Evolutionary conservation across 2,113 vertebrate genomes (phyloP).

Genomic region (Mesitornis unicolor): DNA sequence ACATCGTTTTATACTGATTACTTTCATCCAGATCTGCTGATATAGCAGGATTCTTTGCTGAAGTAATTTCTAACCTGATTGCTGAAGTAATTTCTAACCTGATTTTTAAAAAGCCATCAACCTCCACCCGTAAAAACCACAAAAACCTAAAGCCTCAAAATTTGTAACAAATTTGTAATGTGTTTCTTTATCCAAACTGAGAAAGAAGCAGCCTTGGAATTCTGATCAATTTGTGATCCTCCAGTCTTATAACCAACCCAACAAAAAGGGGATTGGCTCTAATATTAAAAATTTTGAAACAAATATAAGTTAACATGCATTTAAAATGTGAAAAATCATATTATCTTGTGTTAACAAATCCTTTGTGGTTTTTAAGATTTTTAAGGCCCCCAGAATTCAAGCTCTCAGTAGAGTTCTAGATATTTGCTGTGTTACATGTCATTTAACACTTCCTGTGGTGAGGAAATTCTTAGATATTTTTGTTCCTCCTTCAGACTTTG

Average conservation of each 20-base stretch:
- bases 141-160: not conserved
- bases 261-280: not conserved
- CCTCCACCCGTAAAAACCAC: not conserved
- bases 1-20: not conserved
- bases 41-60: not conserved
- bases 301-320: not conserved
- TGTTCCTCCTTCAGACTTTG: not conserved
- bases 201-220: not conserved
- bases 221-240: not conserved
- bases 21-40: slow-evolving; percentile 27
- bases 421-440: not conserved
- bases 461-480: not conserved
- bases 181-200: not conserved
- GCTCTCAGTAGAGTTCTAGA: not conserved
- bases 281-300: not conserved
- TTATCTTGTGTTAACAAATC: not conserved
- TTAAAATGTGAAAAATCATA: not conserved
- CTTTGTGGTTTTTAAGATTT: not conserved
- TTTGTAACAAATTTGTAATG: not conserved
- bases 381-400: not conserved
- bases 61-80: slow-evolving; percentile 7
- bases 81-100: slow-evolving; percentile 4
- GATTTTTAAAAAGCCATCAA: not conserved
- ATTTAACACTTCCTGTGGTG: not conserved
- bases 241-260: not conserved